Evolutionary conservation across 35 echinoderm and acorn worm genomes (phyloP).

Genomic region (Apostichopus californicus): DNA sequence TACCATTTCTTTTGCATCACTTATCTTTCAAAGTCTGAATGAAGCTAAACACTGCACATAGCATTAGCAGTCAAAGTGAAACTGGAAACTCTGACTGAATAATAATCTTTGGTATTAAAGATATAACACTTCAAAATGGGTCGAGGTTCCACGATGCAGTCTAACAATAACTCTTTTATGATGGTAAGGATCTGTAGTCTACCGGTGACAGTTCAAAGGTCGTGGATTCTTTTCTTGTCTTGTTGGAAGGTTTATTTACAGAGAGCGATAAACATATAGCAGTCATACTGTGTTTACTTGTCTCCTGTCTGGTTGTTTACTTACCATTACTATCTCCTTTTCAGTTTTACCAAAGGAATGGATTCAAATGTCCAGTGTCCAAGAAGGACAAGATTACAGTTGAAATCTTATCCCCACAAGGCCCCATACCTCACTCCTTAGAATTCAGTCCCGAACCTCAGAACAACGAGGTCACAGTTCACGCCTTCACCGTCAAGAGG

Average conservation of each 20-base stretch:
- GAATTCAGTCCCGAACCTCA: conserved; percentile 58
- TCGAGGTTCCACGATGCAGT: too few species aligned
- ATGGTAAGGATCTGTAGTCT: too few species aligned
- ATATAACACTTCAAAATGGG: too few species aligned
- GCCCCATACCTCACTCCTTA: conserved; percentile 70
- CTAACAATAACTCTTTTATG: too few species aligned
- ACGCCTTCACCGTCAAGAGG: conserved; percentile 78
- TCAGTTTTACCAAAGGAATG: conserved; percentile 90
- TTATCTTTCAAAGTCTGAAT: too few species aligned
- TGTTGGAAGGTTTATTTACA: neutral
- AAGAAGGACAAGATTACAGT: conserved; percentile 62
- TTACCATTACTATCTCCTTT: neutral
- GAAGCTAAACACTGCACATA: too few species aligned
- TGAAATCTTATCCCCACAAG: conserved; percentile 68
- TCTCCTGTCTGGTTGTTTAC: neutral
- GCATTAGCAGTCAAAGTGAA: too few species aligned
- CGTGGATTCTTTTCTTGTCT: neutral
- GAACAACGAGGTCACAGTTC: conserved; percentile 70
- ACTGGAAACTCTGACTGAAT: too few species aligned
- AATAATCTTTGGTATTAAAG: too few species aligned
- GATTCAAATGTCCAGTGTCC: conserved; percentile 62
- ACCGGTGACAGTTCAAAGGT: neutral
- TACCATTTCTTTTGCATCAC: too few species aligned
- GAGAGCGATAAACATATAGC: neutral
- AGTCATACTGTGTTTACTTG: neutral